These are phyloP conservation scores for Epicauta chinensis DNA, from an alignment of 1,140 invertebrate species.

Conservation along the genomic window DNA sequence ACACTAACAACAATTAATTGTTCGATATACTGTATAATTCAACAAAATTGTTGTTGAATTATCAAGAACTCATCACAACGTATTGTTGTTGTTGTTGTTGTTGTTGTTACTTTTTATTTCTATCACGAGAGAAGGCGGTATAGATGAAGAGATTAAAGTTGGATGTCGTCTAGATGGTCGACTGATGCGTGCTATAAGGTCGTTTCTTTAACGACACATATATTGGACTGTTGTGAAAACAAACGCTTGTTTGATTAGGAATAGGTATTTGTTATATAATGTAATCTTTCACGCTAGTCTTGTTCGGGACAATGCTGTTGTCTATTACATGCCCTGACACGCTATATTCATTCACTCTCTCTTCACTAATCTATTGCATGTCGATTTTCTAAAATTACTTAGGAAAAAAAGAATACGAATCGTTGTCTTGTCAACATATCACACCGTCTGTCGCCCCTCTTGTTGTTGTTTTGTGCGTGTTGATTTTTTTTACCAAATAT, in stretches of 20 bases:
- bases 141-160: not conserved
- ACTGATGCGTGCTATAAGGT: slow-evolving; percentile 29
- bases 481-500: no score
- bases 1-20: no score
- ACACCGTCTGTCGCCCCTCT: slow-evolving; percentile 32
- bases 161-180: not conserved
- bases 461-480: no score
- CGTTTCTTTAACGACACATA: slow-evolving; percentile 32
- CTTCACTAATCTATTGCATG: slow-evolving; percentile 23
- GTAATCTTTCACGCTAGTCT: slow-evolving; percentile 36
- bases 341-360: slow-evolving; percentile 6
- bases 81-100: no score
- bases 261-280: slow-evolving; percentile 37
- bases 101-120: no score
- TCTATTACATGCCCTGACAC: slow-evolving; percentile 21
- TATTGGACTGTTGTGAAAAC: slow-evolving; percentile 38
- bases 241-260: slow-evolving; percentile 37
- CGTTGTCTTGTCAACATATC: slow-evolving; percentile 39
- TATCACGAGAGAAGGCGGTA: no score
- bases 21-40: no score
- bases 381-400: slow-evolving; percentile 27
- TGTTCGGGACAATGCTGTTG: slow-evolving; percentile 24
- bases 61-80: no score
- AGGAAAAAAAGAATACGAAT: slow-evolving; percentile 21
- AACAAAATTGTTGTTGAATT: no score